These are phyloP conservation scores for Stictocephala bisonia DNA, from an alignment of 2,888 invertebrate species.

Conservation along the genomic window DNA sequence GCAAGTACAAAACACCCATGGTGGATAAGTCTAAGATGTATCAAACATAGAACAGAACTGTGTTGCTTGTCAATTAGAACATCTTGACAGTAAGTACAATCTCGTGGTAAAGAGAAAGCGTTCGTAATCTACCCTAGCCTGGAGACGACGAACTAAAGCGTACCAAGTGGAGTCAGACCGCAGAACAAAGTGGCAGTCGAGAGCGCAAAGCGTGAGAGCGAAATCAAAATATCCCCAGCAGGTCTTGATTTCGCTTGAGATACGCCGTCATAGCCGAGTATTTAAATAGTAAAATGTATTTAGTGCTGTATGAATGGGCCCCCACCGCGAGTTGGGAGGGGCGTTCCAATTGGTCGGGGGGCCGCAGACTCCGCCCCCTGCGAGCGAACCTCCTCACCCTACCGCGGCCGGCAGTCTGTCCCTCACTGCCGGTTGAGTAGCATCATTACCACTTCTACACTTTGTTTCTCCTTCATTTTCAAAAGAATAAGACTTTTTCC, in stretches of 20 bases:
- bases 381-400: constrained; percentile 14
- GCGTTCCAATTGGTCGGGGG: constrained; percentile 31
- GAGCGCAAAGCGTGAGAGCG: constrained; percentile 1
- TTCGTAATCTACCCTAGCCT: too few species aligned
- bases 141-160: too few species aligned
- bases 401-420: constrained; percentile 32
- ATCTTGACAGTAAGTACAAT: too few species aligned
- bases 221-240: background rate
- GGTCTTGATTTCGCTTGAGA: constrained; percentile 10
- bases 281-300: constrained; percentile 42
- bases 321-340: constrained; percentile 28
- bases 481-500: background rate
- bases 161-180: too few species aligned
- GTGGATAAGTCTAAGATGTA: too few species aligned
- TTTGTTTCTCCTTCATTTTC: background rate
- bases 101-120: too few species aligned
- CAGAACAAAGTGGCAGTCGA: too few species aligned
- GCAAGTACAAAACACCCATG: too few species aligned
- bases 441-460: background rate
- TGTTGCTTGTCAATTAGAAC: too few species aligned
- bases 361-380: constrained; percentile 26
- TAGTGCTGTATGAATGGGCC: constrained; percentile 44
- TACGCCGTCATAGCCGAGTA: constrained; percentile 25
- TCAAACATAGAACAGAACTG: too few species aligned
- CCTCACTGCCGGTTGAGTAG: background rate